These are phyloP conservation scores for Natrix natrix DNA, from an alignment of 2,797 vertebrate species.

Conservation along the genomic window DNA sequence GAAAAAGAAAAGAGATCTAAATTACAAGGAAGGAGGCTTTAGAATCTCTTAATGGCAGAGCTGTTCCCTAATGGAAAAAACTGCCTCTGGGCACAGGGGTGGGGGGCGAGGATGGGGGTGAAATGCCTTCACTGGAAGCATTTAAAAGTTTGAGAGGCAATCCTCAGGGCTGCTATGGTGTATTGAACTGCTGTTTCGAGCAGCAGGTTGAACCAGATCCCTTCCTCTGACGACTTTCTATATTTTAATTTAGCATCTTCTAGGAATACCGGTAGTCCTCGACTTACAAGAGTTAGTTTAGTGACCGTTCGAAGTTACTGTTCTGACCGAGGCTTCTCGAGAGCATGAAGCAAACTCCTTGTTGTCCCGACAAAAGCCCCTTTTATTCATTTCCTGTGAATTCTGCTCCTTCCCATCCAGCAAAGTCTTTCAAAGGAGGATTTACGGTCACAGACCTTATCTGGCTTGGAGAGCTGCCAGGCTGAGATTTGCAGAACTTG, in stretches of 20 bases:
- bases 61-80: not conserved
- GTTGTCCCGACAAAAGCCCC: too few species aligned
- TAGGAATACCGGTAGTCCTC: not conserved
- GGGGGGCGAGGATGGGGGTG: too few species aligned
- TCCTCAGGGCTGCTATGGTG: not conserved
- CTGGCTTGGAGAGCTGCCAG: too few species aligned
- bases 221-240: not conserved
- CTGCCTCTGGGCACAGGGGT: not conserved
- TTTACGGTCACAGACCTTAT: too few species aligned
- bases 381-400: too few species aligned
- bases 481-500: too few species aligned
- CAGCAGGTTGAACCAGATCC: not conserved
- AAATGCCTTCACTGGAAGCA: not conserved
- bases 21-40: not conserved
- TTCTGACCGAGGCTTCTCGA: too few species aligned
- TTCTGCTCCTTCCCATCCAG: too few species aligned
- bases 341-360: too few species aligned
- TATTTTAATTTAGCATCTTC: not conserved
- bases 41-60: not conserved
- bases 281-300: too few species aligned
- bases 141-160: not conserved
- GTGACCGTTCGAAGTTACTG: too few species aligned
- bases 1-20: not conserved
- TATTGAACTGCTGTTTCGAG: not conserved
- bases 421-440: too few species aligned